Evolutionary conservation across 2,888 invertebrate genomes (phyloP), one percentile per base, ranked within the genome.

Genomic region (Drosophila longiperda): DNA sequence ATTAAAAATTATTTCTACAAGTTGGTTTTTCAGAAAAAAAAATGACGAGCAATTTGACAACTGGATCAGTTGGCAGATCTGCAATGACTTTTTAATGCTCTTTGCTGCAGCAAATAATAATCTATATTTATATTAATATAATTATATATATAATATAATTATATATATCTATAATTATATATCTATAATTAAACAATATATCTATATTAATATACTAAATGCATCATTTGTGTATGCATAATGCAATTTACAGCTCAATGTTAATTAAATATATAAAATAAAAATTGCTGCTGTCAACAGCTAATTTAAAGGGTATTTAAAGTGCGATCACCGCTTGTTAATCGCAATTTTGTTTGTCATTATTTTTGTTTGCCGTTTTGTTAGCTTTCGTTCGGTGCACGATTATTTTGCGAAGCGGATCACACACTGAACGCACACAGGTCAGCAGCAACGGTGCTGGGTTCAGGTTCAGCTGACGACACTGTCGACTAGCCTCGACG

Each of bases 401-500:
- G 61, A 67, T 59, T 77, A 84, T 84, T 87, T 87, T 58, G 87
- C 87, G 73, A 84, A 82, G 80, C 82, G 82, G 80, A 82, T 82
- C 83, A 82, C 74, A 80, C 66, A 73, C 67, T 50, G 74, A 62
- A 63, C 45, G 65, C 58, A 67, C 68, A 64, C 72, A 64, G 82
- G 88, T 89, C 87, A 80, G 74, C 87, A 82, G 73, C 73, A 78
- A 76, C 80, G 80, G 77, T 77, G 78, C 77, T 77, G 86, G 53
- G 86, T 78, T 83, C 82, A 82, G 78, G 87, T 85, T 85, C 84
- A 81, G 86, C 83, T 77, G 82, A 81, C 78, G 73, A 82, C 83
- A 52, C 68, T 34, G 57, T 17, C 67, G 69, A 64, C 66, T 76
- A 83, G 72, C 87, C 78, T 87, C 78, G 59, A 54, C 57, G 42